A percentile compares a stretch with the other conserved stretches of the same genome.
These are phyloP conservation scores for Erebia aethiops DNA, from an alignment of 2,888 invertebrate species.

Conservation along the genomic window DNA sequence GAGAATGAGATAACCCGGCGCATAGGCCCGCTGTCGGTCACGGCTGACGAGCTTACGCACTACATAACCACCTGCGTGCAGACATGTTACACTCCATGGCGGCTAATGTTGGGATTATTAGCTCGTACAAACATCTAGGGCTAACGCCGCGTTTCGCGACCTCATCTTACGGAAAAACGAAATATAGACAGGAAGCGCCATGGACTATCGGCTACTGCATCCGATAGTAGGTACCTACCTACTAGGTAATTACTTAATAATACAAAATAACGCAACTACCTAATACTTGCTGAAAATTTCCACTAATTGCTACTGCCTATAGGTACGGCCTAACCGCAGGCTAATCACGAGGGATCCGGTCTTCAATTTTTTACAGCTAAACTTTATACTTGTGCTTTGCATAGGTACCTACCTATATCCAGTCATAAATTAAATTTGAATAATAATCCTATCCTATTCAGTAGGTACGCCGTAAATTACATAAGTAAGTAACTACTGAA, in stretches of 20 bases:
- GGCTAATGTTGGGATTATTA: neutral
- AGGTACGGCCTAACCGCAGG: neutral
- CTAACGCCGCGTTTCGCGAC: too few species aligned
- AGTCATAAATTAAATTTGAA: too few species aligned
- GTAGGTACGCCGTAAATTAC: neutral
- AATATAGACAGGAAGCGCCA: too few species aligned
- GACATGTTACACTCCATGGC: neutral
- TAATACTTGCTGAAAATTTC: too few species aligned
- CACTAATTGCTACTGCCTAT: neutral
- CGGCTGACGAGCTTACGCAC: conserved; percentile 36
- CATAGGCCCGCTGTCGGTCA: conserved; percentile 34
- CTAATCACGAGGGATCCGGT: neutral
- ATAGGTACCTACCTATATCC: too few species aligned
- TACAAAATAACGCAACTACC: too few species aligned
- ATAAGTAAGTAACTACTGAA: neutral
- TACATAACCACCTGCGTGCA: conserved; percentile 13
- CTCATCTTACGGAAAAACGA: too few species aligned
- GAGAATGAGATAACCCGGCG: conserved; percentile 28
- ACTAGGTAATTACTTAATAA: too few species aligned
- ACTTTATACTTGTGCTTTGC: too few species aligned
- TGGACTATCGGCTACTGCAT: too few species aligned
- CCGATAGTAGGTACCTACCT: too few species aligned
- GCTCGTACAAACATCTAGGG: neutral
- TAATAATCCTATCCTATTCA: too few species aligned
- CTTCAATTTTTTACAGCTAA: neutral